These are phyloP conservation scores for Triplophysa tibetana DNA, from an alignment of 2,113 vertebrate species.

Conservation along the genomic window DNA sequence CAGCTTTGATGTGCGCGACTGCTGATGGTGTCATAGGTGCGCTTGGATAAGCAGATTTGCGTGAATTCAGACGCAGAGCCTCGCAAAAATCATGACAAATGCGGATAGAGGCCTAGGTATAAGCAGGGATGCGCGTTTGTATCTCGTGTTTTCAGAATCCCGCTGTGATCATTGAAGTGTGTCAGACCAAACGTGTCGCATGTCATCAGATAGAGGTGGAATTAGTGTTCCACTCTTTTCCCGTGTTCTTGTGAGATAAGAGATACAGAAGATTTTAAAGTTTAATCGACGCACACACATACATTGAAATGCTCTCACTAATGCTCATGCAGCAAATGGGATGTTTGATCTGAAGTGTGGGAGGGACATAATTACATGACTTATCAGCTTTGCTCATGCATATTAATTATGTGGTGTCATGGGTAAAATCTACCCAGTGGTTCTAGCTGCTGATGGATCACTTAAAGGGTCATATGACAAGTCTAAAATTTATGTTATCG, in stretches of 20 bases:
- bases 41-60: slow-evolving; percentile 46
- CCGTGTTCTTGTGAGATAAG: slow-evolving; percentile 25
- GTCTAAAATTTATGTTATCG: too few relatives aligned
- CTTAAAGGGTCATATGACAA: too few relatives aligned
- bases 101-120: slow-evolving; percentile 2
- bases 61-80: slow-evolving; percentile 5
- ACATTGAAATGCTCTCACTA: neutral
- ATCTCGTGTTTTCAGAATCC: neutral
- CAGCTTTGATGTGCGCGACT: slow-evolving; percentile 11
- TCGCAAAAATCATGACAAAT: slow-evolving; percentile 20
- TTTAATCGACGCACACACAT: neutral
- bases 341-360: neutral
- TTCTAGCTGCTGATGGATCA: too few relatives aligned
- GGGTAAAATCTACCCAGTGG: too few relatives aligned
- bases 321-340: neutral
- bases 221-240: slow-evolving; percentile 12
- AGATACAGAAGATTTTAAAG: neutral
- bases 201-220: neutral
- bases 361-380: too few relatives aligned
- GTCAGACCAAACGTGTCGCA: neutral
- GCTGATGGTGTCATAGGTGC: slow-evolving; percentile 28
- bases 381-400: too few relatives aligned
- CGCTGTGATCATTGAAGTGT: neutral
- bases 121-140: slow-evolving; percentile 17
- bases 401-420: too few relatives aligned